Base-by-base conservation (phyloP, 2,888 invertebrate genomes). In the Kryphioiulus occultus region DNA sequence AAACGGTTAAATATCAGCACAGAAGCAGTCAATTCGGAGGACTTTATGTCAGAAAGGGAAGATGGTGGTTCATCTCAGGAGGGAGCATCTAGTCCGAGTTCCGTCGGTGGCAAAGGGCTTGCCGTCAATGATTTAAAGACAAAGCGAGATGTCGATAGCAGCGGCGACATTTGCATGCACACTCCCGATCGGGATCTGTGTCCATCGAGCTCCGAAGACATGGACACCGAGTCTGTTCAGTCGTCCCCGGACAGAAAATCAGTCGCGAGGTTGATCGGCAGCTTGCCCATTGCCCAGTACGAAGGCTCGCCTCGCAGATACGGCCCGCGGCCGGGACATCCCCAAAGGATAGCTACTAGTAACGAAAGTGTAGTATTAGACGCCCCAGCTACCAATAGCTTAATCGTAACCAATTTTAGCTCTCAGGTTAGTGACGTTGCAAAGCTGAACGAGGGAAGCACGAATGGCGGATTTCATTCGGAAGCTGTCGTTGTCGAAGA, bases 231-330 rank as follows among this genome's bases (percentile, higher is more conserved):
- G 53, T 90, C 90, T 44, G 89, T 89, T 78, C 89, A 89, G 10
- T 85, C 89, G 5, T 87, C 87, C 53, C 88, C 44, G 39, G 88
- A 39, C 88, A 84, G 82, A 42, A 86, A 68, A 85, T 53, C 68
- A 83, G 90, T 90, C 83, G 89, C 90, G 4, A 88, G 90, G 17
- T 88, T 96, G 82, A 96, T 96, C 91, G 96, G 96, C 85, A 95
- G 95, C 92, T 93, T 96, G 90, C 97, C 97, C n/a, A 97, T 98
- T 90, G 97, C 97, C 30, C 96, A 97, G 91, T 98, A 98, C 91
- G 97, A 97, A 90, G 97, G 96, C 22, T 97, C 97, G 82, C 97
- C 97, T 22, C 93, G 97, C 90, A 94, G 97, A 90, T 97, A 97
- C 91, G 97, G 97, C 5, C 94, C 95, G 88, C 93, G 94, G 39